phyloP scores from a whole-genome alignment of 2,888 invertebrate genomes.

The Mythimna impura region DNA sequence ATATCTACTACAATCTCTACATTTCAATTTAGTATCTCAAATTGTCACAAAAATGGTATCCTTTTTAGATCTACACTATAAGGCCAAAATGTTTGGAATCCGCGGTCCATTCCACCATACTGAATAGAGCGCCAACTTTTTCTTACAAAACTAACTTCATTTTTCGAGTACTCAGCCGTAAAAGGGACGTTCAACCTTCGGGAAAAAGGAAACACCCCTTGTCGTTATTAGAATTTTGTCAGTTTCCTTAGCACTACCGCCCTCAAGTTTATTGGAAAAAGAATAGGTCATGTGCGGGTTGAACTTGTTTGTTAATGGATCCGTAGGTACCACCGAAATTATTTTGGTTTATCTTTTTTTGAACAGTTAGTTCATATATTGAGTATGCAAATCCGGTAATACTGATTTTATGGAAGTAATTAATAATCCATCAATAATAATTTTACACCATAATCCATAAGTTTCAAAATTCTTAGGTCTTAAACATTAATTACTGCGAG shows the following conservation, averaged over 20 bases:
- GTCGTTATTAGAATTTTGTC: conserved; percentile 65
- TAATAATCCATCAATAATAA: no score
- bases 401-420: no score
- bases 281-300: not conserved
- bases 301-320: not conserved
- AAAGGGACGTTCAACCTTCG: conserved; percentile 57
- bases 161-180: conserved; percentile 56
- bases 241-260: conserved; percentile 47
- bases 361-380: no score
- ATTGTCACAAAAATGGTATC: not conserved
- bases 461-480: no score
- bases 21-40: conserved; percentile 7
- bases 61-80: conserved; percentile 16
- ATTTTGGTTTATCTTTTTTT: no score
- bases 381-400: no score
- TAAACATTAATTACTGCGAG: no score
- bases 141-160: conserved; percentile 61
- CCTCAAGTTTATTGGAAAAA: conserved; percentile 56
- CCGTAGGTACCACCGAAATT: no score
- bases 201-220: conserved; percentile 48
- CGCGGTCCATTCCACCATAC: conserved; percentile 27
- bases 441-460: no score
- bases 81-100: conserved; percentile 18
- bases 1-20: not conserved
- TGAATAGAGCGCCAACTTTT: conserved; percentile 42